phyloP scores from a whole-genome alignment of 2,113 vertebrate species.

The Microtus oregoni region DNA sequence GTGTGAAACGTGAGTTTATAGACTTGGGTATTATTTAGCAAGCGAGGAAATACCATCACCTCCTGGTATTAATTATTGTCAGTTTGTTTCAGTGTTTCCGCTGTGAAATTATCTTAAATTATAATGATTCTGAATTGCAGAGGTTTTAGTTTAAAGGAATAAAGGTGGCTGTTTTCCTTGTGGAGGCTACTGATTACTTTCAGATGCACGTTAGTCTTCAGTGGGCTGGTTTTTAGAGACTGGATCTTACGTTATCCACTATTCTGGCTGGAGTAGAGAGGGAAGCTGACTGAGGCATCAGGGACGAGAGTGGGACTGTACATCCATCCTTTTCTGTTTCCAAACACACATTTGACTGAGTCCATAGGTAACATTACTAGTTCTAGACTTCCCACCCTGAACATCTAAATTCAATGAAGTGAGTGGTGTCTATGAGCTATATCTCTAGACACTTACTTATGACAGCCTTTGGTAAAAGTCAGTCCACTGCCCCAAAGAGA shows the following conservation, averaged over 20 bases:
- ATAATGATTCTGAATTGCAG: not conserved
- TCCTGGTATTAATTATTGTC: not conserved
- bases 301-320: not conserved
- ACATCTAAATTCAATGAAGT: not conserved
- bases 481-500: not conserved
- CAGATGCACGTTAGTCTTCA: not conserved
- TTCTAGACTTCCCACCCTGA: not conserved
- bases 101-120: constrained; percentile 17
- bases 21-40: not conserved
- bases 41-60: not conserved
- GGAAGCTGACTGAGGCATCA: not conserved
- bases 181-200: not conserved
- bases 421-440: not conserved
- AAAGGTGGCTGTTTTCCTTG: constrained; percentile 13
- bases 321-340: not conserved
- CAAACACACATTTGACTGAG: not conserved
- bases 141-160: constrained; percentile 22
- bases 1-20: not conserved
- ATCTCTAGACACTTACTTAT: too few relatives aligned
- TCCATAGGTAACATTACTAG: not conserved
- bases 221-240: not conserved
- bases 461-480: constrained; percentile 23
- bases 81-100: not conserved
- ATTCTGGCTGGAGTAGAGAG: not conserved
- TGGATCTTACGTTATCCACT: not conserved